A percentile compares a stretch with the other conserved stretches of the same genome.
Evolutionary conservation across 2,888 invertebrate species (phyloP).

Genomic region (Patella depressa): DNA sequence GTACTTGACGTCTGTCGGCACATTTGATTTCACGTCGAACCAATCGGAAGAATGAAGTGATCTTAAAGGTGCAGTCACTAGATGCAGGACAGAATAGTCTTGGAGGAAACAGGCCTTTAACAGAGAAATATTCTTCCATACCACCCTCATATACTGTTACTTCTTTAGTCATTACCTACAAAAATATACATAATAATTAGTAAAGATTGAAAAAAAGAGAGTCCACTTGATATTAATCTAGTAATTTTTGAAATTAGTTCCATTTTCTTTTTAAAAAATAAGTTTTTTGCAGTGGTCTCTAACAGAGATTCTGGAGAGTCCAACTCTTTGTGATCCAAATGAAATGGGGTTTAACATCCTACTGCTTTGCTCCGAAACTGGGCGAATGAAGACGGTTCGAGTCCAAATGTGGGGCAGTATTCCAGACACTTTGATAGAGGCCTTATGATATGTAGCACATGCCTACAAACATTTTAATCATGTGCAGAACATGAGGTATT

Average conservation of each 20-base stretch:
- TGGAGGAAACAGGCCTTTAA: conserved; percentile 41
- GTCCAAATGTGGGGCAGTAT: no score
- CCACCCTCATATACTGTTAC: conserved; percentile 43
- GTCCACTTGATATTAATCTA: neutral
- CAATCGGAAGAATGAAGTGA: conserved; percentile 25
- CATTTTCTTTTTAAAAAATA: no score
- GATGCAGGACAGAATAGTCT: conserved; percentile 36
- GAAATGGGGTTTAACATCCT: no score
- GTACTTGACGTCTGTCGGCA: conserved; percentile 28
- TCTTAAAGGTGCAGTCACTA: conserved; percentile 26
- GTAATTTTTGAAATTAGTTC: neutral
- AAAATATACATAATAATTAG: neutral
- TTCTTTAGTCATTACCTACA: conserved; percentile 37
- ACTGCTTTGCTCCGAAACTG: no score
- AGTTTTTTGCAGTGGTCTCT: no score
- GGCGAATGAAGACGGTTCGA: no score
- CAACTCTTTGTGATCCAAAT: no score
- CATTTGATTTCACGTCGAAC: conserved; percentile 13
- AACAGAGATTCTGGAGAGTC: no score
- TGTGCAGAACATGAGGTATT: no score
- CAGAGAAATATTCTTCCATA: conserved; percentile 24
- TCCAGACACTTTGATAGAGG: no score
- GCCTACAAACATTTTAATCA: no score
- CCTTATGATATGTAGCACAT: no score
- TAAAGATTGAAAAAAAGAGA: neutral